Percentiles rank a stretch among this genome's conserved stretches.
These are phyloP conservation scores for Limanda limanda DNA, from an alignment of 2,113 vertebrate genomes.

Conservation along the genomic window DNA sequence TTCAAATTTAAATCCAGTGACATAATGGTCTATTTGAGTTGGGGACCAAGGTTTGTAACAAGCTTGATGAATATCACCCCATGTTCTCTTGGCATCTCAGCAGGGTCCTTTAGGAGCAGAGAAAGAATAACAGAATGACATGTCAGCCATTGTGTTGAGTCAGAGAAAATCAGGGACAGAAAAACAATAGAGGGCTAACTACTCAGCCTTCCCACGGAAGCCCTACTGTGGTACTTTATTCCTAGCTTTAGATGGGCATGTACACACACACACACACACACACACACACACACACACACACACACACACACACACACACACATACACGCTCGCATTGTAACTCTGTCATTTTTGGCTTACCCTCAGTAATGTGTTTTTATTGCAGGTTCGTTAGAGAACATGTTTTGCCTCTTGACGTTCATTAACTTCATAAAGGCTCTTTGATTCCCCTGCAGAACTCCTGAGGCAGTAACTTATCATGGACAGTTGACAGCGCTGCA, in stretches of 20 bases:
- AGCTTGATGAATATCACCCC: conserved; percentile 45
- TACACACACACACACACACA: neutral
- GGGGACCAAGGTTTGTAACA: conserved; percentile 1
- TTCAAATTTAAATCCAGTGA: neutral
- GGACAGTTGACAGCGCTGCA: neutral
- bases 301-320: neutral
- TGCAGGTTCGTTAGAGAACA: conserved; percentile 16
- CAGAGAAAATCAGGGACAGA: conserved; percentile 70
- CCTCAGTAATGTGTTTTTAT: conserved; percentile 23
- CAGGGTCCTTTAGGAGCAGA: conserved; percentile 50
- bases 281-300: neutral
- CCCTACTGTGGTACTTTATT: conserved; percentile 54
- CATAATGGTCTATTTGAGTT: conserved; percentile 27
- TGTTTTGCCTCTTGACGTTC: conserved; percentile 22
- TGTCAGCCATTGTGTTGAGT: conserved; percentile 79
- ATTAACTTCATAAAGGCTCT: conserved; percentile 9
- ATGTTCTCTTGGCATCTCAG: conserved; percentile 56
- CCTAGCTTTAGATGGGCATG: conserved; percentile 27
- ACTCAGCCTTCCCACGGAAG: conserved; percentile 75
- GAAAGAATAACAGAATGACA: conserved; percentile 80
- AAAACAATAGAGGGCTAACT: conserved; percentile 76
- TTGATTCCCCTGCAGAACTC: neutral
- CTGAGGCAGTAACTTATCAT: conserved; percentile 9
- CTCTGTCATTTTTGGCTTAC: conserved; percentile 20
- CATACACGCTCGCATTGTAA: neutral